phyloP scores from a whole-genome alignment of 2,797 vertebrate genomes.

The Emys orbicularis region DNA sequence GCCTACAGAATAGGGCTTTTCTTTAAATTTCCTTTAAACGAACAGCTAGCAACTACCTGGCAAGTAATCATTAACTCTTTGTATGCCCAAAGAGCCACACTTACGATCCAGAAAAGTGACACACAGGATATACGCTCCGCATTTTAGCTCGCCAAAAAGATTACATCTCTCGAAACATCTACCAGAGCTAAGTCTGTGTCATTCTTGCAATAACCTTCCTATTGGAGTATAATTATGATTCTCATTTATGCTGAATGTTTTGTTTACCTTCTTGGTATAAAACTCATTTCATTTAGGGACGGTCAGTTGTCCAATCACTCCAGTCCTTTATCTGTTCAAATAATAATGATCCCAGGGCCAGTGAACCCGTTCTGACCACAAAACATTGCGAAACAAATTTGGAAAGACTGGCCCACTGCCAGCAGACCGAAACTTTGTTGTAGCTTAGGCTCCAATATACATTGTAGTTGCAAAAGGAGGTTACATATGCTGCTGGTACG shows the following conservation, averaged over 20 bases:
- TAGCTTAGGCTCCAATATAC: too few species aligned
- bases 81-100: background rate
- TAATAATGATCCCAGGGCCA: background rate
- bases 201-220: slow-evolving; percentile 26
- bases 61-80: slow-evolving; percentile 35
- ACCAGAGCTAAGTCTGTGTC: slow-evolving; percentile 37
- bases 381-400: too few species aligned
- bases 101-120: slow-evolving; percentile 32
- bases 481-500: too few species aligned
- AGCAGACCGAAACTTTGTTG: too few species aligned
- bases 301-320: background rate
- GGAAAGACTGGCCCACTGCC: too few species aligned
- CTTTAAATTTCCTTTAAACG: slow-evolving; percentile 15
- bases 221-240: slow-evolving; percentile 2
- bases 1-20: background rate
- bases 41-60: slow-evolving; percentile 42
- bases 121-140: background rate
- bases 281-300: background rate
- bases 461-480: too few species aligned
- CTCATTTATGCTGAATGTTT: background rate
- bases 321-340: background rate
- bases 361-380: too few species aligned
- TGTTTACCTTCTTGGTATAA: background rate
- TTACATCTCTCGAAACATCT: background rate
- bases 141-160: slow-evolving; percentile 15